Base-by-base conservation (phyloP, 2,113 vertebrate species). In the Petroica traversi region DNA sequence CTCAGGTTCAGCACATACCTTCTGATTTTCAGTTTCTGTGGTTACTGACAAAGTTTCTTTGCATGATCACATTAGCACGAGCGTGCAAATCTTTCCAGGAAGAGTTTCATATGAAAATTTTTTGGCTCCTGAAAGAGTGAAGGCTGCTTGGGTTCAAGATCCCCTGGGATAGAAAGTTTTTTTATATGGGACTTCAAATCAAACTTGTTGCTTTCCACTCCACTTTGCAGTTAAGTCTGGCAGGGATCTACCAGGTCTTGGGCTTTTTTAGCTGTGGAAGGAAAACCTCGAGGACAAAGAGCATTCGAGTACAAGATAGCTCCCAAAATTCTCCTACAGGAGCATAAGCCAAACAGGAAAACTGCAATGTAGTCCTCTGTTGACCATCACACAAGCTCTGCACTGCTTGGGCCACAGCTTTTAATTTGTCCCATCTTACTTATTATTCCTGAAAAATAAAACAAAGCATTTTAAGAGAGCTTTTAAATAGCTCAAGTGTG, bases 381-480 rank as follows among this genome's bases (percentile, higher is more conserved):
- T 78, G 73, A 89, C 75, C 26, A 38, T 63, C 67, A 67, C 64
- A 48, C 75, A 89, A 77, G 11, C 52, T 77, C 52, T 62, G 45
- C 36, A 29, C 28, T 75, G 14, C 46, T 92, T 34, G 57, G 25
- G 48, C 28, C 64, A 78, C 36, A 46, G 33, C 24, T 89, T 88
- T 93, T 55, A 46, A 64, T 94, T 76, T 85, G 49, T 24, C 78
- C 55, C 59, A n/a, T 80, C 36, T 89, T 64, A 54, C 46, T 83
- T 92, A n/a, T 40, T 76, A 71, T 52, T 66, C 67, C 81, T 84
- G 64, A 92, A 88, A 94, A 94, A 49, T n/a, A 51, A 76, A 92
- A 24, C n/a, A 59, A 80, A 94, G 36, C n/a, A 17, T 74, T 79
- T 67, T 80, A 38, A 85, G 79, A 83, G 25, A 59, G 26, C 25